These are phyloP conservation scores for Artemia sinica DNA, from an alignment of 2,888 invertebrate species.

Conservation along the genomic window DNA sequence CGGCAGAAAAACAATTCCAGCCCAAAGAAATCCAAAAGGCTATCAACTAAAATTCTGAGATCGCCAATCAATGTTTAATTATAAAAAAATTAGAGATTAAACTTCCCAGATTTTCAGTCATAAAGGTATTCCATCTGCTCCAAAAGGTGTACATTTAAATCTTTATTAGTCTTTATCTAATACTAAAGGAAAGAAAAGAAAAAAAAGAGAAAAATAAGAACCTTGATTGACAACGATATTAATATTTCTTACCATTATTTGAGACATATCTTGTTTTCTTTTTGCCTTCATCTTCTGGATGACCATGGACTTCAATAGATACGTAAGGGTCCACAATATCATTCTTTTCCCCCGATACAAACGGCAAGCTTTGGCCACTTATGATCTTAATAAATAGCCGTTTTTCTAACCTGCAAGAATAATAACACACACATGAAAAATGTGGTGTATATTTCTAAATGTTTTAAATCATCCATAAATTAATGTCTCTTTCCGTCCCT, in stretches of 20 bases:
- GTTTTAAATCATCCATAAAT: too few relatives aligned
- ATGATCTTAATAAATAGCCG: conserved; percentile 33
- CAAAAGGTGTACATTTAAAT: too few relatives aligned
- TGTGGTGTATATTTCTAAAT: too few relatives aligned
- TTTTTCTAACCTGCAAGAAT: conserved; percentile 22
- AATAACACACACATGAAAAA: conserved; percentile 4
- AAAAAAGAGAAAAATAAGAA: background rate
- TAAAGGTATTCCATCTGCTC: too few relatives aligned
- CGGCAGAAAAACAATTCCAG: too few relatives aligned
- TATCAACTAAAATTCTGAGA: too few relatives aligned
- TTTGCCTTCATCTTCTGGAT: conserved; percentile 33
- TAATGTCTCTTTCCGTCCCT: too few relatives aligned
- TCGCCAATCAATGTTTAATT: too few relatives aligned
- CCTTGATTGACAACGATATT: background rate
- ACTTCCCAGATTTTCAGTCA: too few relatives aligned
- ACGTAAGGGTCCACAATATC: conserved; percentile 41
- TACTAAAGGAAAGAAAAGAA: background rate
- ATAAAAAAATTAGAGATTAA: too few relatives aligned
- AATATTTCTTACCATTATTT: conserved; percentile 36
- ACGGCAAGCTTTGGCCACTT: conserved; percentile 41
- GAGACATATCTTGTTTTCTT: conserved; percentile 35
- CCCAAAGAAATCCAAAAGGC: too few relatives aligned
- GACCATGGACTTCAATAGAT: conserved; percentile 34
- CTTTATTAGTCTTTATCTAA: too few relatives aligned
- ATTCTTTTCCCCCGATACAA: conserved; percentile 33